Base-by-base conservation (phyloP, 2,888 invertebrate genomes). In the Trissolcus brochymenae region DNA sequence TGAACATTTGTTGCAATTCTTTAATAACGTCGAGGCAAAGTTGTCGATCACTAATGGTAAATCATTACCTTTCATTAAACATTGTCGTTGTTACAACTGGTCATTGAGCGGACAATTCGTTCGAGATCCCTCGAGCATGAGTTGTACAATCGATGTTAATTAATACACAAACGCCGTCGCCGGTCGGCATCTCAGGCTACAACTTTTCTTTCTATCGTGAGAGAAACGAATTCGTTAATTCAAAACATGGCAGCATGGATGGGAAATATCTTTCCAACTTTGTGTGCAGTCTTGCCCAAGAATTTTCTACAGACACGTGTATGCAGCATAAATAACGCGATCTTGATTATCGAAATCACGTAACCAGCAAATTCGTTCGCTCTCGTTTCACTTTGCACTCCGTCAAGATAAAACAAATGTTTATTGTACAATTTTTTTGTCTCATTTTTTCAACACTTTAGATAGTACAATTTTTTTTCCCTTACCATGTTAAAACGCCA, bases 241-340 rank as follows among this genome's bases (percentile, higher is more conserved):
- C 70, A 70, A 51, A 76, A 71, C 78, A 61, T 65, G 72, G 66
- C 71, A 74, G 66, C 64, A 41, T 66, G 71, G 77, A 73, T 76
- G 80, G 77, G 80, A 81, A 82, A 81, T 79, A 79, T 80, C 80
- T 81, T 80, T 80, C 78, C 80, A 74, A 75, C 62, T 74, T 78
- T 35, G 9, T 35, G 60, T 60, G 61, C 70, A 71, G 76, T 75
- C 76, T 55, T 65, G 64, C 76, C 71, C 78, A 72, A 76, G 78
- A 80, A 80, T 78, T 78, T 60, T 60, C 68, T 73, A 62, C 57
- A 53, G 51, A 72, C 51, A 57, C 60, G 53, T 60, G 57, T 61
- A 54, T 60, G 51, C 61, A 64, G 50, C 53, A 62, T 72, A 72
- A 76, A 73, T 73, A 73, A 74, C 71, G 66, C 71, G 75, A 66